Evolutionary conservation across 2,113 vertebrate genomes (phyloP), one percentile per base, ranked within the genome.

Genomic region (Piprites chloris): DNA sequence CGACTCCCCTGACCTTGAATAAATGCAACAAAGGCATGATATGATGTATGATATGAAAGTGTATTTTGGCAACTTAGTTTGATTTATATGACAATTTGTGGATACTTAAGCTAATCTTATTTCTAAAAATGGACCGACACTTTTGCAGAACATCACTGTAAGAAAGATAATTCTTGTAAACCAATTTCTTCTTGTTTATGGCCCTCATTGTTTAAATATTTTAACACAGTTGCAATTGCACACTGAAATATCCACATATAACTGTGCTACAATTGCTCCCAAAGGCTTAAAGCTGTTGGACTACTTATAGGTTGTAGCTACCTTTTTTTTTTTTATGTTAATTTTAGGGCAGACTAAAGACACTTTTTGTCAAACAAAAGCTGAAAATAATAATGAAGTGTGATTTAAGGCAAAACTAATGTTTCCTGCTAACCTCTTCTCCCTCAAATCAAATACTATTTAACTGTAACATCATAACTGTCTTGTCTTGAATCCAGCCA

Each of bases 71-170:
- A 87, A 82, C 26, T 90, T 96, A 87, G 18, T 35, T 81, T 95
- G 83, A 93, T 92, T 90, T 93, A 68, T 93, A 33, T 78, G 93
- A 79, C 49, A 75, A 14, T 93, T 90, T 92, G 37, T 79, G 80
- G 41, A 39, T 42, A 42, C 16, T 76, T 79, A 86, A 74, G 65
- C 35, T 68, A 61, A 90, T 91, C 18, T 59, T 79, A 6, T 87
- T 78, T 77, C 92, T 90, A 93, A 93, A 95, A 92, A 93, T 67
- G 49, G 39, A 53, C 56, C 3, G 1, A 86, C 2, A 1, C 15
- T 71, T 91, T 56, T 78, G 35, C 79, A 86, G 79, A 91, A 62
- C 73, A 56, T 78, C 52, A 19, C 32, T 90, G n/a, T 55, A 90
- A 83, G 72, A 78, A 78, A 52, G 71, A 62, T 33, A 39, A 0